These are phyloP conservation scores for Amblyornis subalaris DNA, from an alignment of 2,113 vertebrate genomes.

Conservation along the genomic window DNA sequence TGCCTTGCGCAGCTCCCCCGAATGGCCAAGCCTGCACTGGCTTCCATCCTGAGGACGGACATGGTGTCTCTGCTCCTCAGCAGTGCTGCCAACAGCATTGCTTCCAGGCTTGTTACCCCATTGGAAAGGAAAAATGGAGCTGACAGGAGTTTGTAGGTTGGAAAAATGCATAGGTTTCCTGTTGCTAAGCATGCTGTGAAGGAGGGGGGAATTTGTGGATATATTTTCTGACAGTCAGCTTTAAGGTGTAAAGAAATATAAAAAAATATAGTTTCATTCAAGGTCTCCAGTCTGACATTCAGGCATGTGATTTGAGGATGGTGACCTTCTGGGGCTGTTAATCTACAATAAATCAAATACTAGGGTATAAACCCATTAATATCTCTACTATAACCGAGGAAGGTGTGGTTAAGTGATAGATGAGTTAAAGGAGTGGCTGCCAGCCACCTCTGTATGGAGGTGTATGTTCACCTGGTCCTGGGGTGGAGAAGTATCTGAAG, in stretches of 20 bases:
- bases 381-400: not conserved
- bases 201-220: not conserved
- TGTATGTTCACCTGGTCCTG: not conserved
- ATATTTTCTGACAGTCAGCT: not conserved
- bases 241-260: not conserved
- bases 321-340: not conserved
- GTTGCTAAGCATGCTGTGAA: not conserved
- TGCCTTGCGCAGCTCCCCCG: not conserved
- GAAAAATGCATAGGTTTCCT: not conserved
- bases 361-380: not conserved
- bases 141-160: not conserved
- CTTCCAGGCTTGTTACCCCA: not conserved
- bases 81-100: not conserved
- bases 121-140: not conserved
- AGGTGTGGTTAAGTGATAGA: not conserved
- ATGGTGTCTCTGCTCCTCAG: not conserved
- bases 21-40: not conserved
- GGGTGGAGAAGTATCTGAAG: not conserved
- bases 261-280: not conserved
- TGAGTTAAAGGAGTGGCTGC: not conserved
- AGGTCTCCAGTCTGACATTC: not conserved
- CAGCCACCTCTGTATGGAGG: not conserved
- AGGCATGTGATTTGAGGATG: fast-evolving
- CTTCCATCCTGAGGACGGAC: not conserved
- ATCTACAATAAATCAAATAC: not conserved